Evolutionary conservation across 92 coral and sea anemone species (phyloP).

Genomic region (Diadumene lineata): DNA sequence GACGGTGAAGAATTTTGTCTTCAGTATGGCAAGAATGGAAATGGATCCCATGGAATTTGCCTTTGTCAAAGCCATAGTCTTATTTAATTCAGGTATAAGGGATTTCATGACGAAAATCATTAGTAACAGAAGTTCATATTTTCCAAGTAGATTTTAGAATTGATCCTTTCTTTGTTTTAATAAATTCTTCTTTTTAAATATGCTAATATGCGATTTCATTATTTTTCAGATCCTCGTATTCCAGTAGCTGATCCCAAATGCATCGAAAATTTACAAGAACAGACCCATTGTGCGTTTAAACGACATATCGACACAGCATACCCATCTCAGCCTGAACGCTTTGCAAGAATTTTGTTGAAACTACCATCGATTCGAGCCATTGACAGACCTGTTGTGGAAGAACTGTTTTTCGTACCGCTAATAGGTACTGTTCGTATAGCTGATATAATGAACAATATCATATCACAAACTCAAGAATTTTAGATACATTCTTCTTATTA

Average conservation of each 20-base stretch:
- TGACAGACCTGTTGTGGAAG: constrained; percentile 76
- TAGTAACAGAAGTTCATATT: no score
- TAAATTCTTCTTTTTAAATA: no score
- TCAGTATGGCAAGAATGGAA: constrained; percentile 82
- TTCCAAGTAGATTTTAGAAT: no score
- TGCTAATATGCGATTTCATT: background rate
- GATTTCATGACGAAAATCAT: constrained; percentile 1
- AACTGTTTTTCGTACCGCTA: constrained; percentile 86
- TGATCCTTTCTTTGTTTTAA: no score
- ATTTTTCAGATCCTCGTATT: constrained; percentile 23
- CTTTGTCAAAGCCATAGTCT: constrained; percentile 78
- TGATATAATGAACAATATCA: constrained; percentile 85
- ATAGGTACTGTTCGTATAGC: constrained; percentile 90
- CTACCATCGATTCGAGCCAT: constrained; percentile 81
- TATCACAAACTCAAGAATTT: constrained; percentile 35
- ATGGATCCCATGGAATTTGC: constrained; percentile 85
- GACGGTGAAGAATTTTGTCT: constrained; percentile 80
- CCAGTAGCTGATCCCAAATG: constrained; percentile 64
- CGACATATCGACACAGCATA: constrained; percentile 60
- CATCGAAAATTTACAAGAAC: constrained; percentile 85
- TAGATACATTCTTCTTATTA: no score
- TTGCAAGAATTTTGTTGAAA: constrained; percentile 86
- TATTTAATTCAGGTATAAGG: constrained; percentile 90
- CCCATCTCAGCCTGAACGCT: constrained; percentile 74
- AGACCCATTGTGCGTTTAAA: constrained; percentile 86